Evolutionary conservation across 2,113 vertebrate species (phyloP).

Genomic region (Cyphomyrus plagiostoma): DNA sequence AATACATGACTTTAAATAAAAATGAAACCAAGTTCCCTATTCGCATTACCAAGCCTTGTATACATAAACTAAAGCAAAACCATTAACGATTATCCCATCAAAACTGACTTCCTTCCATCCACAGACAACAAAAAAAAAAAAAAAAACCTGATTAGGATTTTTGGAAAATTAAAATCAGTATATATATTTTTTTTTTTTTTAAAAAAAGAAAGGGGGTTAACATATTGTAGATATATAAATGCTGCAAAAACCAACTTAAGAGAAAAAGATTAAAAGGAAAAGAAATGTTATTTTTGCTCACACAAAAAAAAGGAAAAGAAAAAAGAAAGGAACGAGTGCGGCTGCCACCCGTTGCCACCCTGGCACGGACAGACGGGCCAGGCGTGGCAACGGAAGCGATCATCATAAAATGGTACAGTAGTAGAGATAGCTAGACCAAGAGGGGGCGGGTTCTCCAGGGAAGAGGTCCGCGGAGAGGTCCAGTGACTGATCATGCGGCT

Average conservation of each 20-base stretch:
- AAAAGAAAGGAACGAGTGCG: slow-evolving; percentile 54
- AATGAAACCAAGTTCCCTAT: slow-evolving; percentile 24
- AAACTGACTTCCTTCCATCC: slow-evolving; percentile 79
- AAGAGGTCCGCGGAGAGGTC: slow-evolving; percentile 99
- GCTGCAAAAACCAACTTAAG: slow-evolving; percentile 83
- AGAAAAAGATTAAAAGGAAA: slow-evolving; percentile 66
- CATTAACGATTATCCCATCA: slow-evolving; percentile 31
- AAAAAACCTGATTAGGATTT: slow-evolving; percentile 74
- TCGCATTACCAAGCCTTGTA: slow-evolving; percentile 48
- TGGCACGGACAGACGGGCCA: slow-evolving; percentile 60
- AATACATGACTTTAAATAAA: slow-evolving; percentile 31
- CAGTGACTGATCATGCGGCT: slow-evolving; percentile 98
- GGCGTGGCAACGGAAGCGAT: slow-evolving; percentile 98
- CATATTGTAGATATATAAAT: slow-evolving; percentile 59
- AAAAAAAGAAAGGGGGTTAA: slow-evolving; percentile 47
- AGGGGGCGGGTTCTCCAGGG: slow-evolving; percentile 94
- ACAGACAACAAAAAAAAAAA: slow-evolving; percentile 80
- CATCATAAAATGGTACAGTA: slow-evolving; percentile 99
- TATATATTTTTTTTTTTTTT: slow-evolving; percentile 48
- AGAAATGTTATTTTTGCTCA: slow-evolving; percentile 59
- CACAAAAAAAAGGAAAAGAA: slow-evolving; percentile 54
- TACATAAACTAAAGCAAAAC: slow-evolving; percentile 36
- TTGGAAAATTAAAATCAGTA: slow-evolving; percentile 58
- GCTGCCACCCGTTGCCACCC: slow-evolving; percentile 91
- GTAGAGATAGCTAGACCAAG: slow-evolving; percentile 99